These are phyloP conservation scores for Chascanopsetta lugubris DNA, from an alignment of 2,113 vertebrate genomes.

Conservation along the genomic window DNA sequence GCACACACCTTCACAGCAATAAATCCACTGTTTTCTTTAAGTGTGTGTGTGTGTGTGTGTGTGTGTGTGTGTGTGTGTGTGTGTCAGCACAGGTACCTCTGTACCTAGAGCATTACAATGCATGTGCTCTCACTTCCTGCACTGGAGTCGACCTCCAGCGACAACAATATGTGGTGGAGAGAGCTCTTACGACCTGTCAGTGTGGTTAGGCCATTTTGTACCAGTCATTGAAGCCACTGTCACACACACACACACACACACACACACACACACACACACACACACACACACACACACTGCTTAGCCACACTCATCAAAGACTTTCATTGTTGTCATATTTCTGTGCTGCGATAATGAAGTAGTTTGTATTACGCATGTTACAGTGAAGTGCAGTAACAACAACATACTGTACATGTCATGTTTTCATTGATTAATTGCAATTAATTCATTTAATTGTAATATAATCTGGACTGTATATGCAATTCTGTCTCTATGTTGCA, in stretches of 20 bases:
- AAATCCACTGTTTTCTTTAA: conserved; percentile 42
- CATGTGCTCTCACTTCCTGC: conserved; percentile 14
- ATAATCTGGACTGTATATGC: too few species aligned
- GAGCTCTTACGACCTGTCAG: conserved; percentile 43
- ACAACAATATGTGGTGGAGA: conserved; percentile 26
- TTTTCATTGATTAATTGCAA: too few species aligned
- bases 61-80: not conserved
- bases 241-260: too few species aligned
- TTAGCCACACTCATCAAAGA: too few species aligned
- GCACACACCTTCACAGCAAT: conserved; percentile 19
- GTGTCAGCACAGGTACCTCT: conserved; percentile 5
- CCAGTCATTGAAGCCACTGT: conserved; percentile 25
- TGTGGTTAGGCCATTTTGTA: conserved; percentile 40
- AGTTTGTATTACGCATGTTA: not conserved
- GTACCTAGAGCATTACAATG: conserved; percentile 26
- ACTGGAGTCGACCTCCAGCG: conserved; percentile 46
- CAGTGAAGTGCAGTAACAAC: not conserved
- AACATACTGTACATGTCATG: too few species aligned
- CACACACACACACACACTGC: too few species aligned
- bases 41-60: not conserved
- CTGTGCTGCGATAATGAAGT: not conserved
- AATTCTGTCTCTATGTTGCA: too few species aligned
- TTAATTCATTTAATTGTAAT: too few species aligned
- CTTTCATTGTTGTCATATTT: not conserved
- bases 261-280: too few species aligned